Base-by-base conservation (phyloP, 2,113 vertebrate species). In the Anoura caudifer region DNA sequence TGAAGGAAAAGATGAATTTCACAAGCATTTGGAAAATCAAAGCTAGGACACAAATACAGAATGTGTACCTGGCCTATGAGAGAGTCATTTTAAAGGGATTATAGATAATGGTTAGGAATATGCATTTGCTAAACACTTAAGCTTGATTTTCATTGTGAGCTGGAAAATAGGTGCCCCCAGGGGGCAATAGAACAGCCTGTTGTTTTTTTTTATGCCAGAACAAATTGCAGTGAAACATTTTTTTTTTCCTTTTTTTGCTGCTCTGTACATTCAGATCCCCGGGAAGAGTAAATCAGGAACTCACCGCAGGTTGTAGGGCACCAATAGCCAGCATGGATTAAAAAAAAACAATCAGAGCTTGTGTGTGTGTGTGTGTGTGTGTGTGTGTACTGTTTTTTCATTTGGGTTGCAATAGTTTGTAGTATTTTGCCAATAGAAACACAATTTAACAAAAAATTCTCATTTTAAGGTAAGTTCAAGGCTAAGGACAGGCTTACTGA, bases 81-180 rank as follows among this genome's bases (percentile, higher is more conserved):
- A 85, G 61, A 81, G 81, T 17, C 13, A 45, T 75, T 93, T 75
- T 65, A 82, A 43, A 63, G 77, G 28, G 26, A 88, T 83, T 83
- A 75, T 81, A 82, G 91, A 50, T 91, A 89, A 83, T 81, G 19
- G 45, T 36, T 92, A 87, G 72, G 89, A 92, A 95, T 94, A 95
- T 94, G 90, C 63, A 88, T 95, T 65, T 82, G 70, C 79, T 81
- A 9, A 41, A 88, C 26, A 89, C 85, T 95, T 85, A 72, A 56
- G 72, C 91, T 88, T 96, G 92, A 97, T 86, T 97, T 96, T 92
- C 69, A 47, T 13, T 94, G 84, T 95, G 69, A 92, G 72, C 81
- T 72, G 85, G 95, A 75, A 97, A 95, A 92, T 50, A 76, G 87
- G 41, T 80, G 22, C 22, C 75, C 83, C 61, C 47, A 61, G 94